Conservation (phyloP, 1,140 invertebrate species). For the Sinella curviseta region DNA sequence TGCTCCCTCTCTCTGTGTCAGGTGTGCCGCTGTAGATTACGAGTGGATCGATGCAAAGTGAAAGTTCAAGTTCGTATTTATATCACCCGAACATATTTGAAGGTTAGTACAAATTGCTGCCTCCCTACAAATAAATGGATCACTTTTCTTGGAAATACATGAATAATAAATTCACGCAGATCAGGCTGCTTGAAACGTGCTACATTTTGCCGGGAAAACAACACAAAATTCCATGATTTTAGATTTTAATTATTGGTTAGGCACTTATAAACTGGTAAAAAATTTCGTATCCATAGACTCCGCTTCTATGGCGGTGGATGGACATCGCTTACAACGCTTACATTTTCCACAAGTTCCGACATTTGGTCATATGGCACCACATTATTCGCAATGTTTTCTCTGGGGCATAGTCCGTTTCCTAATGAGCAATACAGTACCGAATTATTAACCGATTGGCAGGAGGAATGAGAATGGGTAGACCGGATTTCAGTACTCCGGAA, state of each 20-base stretch:
- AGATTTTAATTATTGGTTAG: too few species aligned
- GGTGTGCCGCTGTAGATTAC: too few species aligned
- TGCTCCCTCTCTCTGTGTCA: too few species aligned
- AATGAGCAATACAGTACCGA: slow-evolving; percentile 54
- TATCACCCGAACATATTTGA: too few species aligned
- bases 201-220: slow-evolving; percentile 70
- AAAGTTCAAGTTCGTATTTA: too few species aligned
- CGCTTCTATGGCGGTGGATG: slow-evolving; percentile 35
- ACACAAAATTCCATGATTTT: slow-evolving; percentile 82
- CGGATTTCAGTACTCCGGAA: background rate
- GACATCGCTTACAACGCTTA: slow-evolving; percentile 64
- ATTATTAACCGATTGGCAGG: background rate
- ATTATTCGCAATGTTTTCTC: slow-evolving; percentile 79
- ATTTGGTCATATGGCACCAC: slow-evolving; percentile 80
- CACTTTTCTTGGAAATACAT: too few species aligned
- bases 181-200: slow-evolving; percentile 77
- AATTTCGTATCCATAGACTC: background rate
- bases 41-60: too few species aligned
- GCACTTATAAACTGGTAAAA: background rate
- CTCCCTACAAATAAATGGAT: too few species aligned
- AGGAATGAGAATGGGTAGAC: slow-evolving; percentile 24
- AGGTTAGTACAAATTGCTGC: too few species aligned
- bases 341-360: slow-evolving; percentile 74
- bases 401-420: slow-evolving; percentile 82
- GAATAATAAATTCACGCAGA: slow-evolving; percentile 64